Percentiles rank a stretch among this genome's conserved stretches.
phyloP scores from a whole-genome alignment of 2,113 vertebrate species.

The Carlito syrichta region DNA sequence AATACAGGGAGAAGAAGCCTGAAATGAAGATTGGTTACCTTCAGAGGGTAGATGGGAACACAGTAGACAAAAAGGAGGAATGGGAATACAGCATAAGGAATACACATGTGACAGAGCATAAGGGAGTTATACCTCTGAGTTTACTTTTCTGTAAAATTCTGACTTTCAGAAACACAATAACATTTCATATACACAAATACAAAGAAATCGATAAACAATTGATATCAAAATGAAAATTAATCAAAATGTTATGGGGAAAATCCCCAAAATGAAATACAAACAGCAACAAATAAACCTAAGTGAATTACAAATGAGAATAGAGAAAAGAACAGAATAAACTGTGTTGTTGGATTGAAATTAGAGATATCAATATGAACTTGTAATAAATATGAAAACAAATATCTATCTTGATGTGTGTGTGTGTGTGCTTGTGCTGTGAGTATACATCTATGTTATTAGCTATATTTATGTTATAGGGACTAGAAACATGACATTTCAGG shows the following conservation, averaged over 20 bases:
- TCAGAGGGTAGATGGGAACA: not conserved
- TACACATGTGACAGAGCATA: no score
- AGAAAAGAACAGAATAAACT: not conserved
- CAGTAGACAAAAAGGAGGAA: not conserved
- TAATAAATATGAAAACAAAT: not conserved
- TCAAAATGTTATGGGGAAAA: not conserved
- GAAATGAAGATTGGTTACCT: not conserved
- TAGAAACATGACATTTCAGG: not conserved
- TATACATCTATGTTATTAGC: not conserved
- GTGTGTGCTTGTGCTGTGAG: not conserved
- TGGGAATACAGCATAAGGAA: not conserved
- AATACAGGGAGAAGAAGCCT: not conserved
- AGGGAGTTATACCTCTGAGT: not conserved
- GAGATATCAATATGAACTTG: not conserved
- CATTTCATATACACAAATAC: not conserved
- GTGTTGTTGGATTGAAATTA: not conserved
- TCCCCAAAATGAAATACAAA: not conserved
- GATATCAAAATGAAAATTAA: not conserved
- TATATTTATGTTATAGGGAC: not conserved
- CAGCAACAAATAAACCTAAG: not conserved
- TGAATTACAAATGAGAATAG: not conserved
- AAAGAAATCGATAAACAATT: not conserved
- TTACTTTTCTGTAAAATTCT: not conserved
- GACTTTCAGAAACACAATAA: not conserved
- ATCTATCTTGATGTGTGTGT: not conserved